Evolutionary conservation across 2,888 invertebrate species (phyloP).

Genomic region (Argyra leucocephala): DNA sequence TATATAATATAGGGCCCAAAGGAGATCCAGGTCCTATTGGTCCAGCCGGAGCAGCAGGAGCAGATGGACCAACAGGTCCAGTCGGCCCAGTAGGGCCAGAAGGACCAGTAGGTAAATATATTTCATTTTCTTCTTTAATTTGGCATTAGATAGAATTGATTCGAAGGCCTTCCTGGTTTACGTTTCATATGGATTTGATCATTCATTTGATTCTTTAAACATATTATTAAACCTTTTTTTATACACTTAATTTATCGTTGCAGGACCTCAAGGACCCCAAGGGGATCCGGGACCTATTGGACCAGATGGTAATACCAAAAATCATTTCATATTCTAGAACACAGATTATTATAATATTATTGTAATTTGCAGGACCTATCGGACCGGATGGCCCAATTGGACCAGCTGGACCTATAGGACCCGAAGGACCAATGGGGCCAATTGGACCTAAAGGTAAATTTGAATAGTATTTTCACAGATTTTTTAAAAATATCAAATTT

Average conservation of each 20-base stretch:
- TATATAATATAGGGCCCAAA: background rate
- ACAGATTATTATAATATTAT: background rate
- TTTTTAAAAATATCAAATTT: too few relatives aligned
- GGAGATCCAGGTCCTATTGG: background rate
- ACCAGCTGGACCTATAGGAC: constrained; percentile 12
- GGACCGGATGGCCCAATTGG: constrained; percentile 31
- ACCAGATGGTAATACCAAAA: constrained; percentile 19
- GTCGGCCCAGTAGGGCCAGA: background rate
- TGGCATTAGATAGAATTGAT: too few relatives aligned
- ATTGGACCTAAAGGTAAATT: background rate
- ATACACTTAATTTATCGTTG: too few relatives aligned
- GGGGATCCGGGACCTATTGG: constrained; percentile 56
- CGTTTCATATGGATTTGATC: too few relatives aligned
- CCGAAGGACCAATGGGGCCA: background rate
- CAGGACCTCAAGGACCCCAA: constrained; percentile 37
- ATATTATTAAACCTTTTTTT: too few relatives aligned
- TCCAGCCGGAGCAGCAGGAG: background rate
- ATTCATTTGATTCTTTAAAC: too few relatives aligned
- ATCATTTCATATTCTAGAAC: too few relatives aligned
- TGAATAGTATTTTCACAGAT: too few relatives aligned
- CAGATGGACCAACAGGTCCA: background rate
- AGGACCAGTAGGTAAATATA: background rate
- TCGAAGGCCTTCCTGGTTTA: too few relatives aligned
- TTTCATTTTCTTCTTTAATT: too few relatives aligned
- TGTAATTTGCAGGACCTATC: background rate